These are phyloP conservation scores for Alethe castanea DNA, from an alignment of 2,113 vertebrate genomes.

Conservation along the genomic window DNA sequence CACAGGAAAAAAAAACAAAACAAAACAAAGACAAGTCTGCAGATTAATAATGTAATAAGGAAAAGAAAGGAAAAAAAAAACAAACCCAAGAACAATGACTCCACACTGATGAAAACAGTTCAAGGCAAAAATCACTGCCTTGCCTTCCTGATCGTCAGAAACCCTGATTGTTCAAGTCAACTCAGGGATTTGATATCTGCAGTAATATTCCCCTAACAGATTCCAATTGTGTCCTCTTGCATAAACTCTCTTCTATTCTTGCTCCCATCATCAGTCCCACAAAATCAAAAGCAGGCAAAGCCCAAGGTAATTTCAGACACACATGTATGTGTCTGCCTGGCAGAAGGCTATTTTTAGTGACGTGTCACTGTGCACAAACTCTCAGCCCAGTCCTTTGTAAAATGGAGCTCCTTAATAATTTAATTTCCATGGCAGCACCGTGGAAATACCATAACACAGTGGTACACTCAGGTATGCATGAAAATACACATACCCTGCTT, in stretches of 20 bases:
- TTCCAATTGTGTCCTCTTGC: not conserved
- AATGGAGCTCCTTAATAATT: not conserved
- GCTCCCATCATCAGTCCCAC: not conserved
- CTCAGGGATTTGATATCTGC: conserved; percentile 19
- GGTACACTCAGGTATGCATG: accelerated
- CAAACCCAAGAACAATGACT: not conserved
- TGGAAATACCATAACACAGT: not conserved
- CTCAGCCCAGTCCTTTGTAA: not conserved
- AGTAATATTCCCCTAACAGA: not conserved
- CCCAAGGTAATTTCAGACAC: conserved; percentile 5
- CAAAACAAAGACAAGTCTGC: not conserved
- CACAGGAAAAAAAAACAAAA: not conserved
- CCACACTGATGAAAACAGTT: not conserved
- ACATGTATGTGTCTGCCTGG: not conserved
- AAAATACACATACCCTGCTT: not conserved
- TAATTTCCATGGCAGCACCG: conserved; percentile 27
- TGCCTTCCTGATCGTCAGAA: not conserved
- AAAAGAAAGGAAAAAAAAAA: not conserved
- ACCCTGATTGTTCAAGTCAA: conserved; percentile 8
- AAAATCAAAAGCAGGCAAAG: not conserved
- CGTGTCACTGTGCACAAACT: not conserved
- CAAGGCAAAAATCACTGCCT: not conserved
- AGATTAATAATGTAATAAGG: not conserved
- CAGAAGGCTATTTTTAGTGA: conserved; percentile 9
- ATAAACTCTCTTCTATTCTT: not conserved